These are phyloP conservation scores for Seladonia tumulorum DNA, from an alignment of 2,888 invertebrate genomes.

Conservation along the genomic window DNA sequence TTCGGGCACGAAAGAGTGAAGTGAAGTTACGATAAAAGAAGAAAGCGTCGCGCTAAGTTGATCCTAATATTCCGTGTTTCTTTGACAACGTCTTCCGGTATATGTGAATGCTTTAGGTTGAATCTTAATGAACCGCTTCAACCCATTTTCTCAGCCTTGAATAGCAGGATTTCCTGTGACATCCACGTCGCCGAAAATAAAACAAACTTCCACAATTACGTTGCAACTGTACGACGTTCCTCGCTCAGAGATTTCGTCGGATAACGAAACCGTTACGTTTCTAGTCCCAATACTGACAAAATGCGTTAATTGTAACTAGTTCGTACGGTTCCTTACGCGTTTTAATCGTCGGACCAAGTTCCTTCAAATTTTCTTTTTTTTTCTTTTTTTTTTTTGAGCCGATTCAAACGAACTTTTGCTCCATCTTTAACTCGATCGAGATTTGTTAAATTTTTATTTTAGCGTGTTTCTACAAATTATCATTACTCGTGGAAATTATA, in stretches of 20 bases:
- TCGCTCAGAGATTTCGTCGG: slow-evolving; percentile 33
- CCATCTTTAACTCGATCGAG: no score
- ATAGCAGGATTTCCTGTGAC: slow-evolving; percentile 65
- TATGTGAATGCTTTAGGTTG: slow-evolving; percentile 24
- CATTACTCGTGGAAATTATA: no score
- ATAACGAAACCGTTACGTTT: slow-evolving; percentile 47
- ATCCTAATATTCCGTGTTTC: background rate
- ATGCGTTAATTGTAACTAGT: slow-evolving; percentile 20
- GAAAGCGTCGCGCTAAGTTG: background rate
- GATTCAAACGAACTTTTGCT: no score
- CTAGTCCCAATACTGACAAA: slow-evolving; percentile 23
- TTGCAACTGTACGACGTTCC: slow-evolving; percentile 32
- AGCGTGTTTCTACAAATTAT: no score
- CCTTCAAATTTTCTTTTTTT: background rate
- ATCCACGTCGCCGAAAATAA: slow-evolving; percentile 46
- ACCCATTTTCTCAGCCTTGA: slow-evolving; percentile 51
- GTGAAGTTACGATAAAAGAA: background rate
- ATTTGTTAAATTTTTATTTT: no score
- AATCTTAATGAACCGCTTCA: slow-evolving; percentile 53
- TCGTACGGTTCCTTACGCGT: background rate
- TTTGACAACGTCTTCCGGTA: slow-evolving; percentile 8
- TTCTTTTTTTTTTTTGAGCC: no score
- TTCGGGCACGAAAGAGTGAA: no score
- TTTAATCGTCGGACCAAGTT: background rate
- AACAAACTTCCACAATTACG: slow-evolving; percentile 40